Evolutionary conservation across 1,140 invertebrate genomes (phyloP), one percentile per base, ranked within the genome.

Genomic region (Lasioglossum albipes): DNA sequence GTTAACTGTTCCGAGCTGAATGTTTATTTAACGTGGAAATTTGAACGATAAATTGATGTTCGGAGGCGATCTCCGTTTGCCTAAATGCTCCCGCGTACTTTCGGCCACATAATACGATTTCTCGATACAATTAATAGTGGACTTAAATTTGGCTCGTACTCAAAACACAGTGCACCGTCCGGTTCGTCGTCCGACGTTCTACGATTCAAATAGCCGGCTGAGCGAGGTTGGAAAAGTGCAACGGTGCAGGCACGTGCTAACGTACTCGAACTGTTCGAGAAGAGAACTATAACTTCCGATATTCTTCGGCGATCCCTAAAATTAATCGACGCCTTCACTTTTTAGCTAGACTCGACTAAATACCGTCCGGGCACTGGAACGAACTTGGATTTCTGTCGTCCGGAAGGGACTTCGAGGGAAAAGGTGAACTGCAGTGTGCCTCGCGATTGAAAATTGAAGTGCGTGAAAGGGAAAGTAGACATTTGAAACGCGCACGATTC

Each of bases 91-190:
- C 54, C 57, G 20, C 57, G 7, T 59, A 10, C 10, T 31, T 31
- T 27, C 22, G 22, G 1, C 22, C 61, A 12, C 10, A 10, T 62
- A 31, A 12, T 31, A 62, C 22, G 12, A 67, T 12, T 64, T 18
- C 16, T 12, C 13, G 18, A 54, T 22, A 52, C 22, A 64, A 71
- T 62, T 74, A 69, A 64, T 73, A 49, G n/a, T 27, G 22, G 67
- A 82, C 84, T 85, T 84, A 86, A 82, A 84, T 86, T 86, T 86
- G 83, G 75, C 79, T 66, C 59, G 54, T 80, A 81, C 45, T 73
- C 61, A 57, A 72, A 75, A 54, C 66, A 57, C 59, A 62, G 69
- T 61, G 49, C 36, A 78, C 57, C 20, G 31, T 52, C 65, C 70
- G 70, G 72, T 85, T 85, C 73, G 74, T 81, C 65, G 73, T 70